These are phyloP conservation scores for Fissipunctia ypsillon DNA, from an alignment of 2,888 invertebrate species.

Conservation along the genomic window DNA sequence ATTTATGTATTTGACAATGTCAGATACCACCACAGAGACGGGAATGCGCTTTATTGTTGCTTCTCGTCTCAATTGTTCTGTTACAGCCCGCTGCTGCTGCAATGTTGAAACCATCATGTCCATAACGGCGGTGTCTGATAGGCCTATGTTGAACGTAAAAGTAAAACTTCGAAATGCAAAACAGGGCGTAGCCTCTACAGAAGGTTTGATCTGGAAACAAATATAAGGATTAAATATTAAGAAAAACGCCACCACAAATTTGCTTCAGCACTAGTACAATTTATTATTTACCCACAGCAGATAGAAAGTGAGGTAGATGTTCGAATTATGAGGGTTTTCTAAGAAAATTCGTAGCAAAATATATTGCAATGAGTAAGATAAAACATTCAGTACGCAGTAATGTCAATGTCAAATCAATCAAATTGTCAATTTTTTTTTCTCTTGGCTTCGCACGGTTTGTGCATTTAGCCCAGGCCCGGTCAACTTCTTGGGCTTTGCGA, in stretches of 20 bases:
- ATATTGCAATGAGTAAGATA: conserved; percentile 6
- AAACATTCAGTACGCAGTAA: conserved; percentile 15
- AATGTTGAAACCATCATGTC: conserved; percentile 98
- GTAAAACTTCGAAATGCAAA: conserved; percentile 78
- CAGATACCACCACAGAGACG: conserved; percentile 97
- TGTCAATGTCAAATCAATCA: conserved; percentile 1
- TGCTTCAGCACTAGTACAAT: conserved; percentile 3
- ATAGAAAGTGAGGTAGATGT: conserved; percentile 30
- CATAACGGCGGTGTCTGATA: conserved; percentile 97
- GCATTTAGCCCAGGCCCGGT: too few relatives aligned
- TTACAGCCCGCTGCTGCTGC: conserved; percentile 98
- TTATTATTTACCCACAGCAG: conserved; percentile 44
- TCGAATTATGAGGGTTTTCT: conserved; percentile 11
- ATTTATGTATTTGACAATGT: conserved; percentile 97
- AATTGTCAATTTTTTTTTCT: too few relatives aligned
- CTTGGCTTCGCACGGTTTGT: too few relatives aligned
- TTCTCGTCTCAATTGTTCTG: conserved; percentile 97
- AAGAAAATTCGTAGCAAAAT: conserved; percentile 28
- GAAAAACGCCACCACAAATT: neutral
- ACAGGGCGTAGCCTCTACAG: conserved; percentile 86
- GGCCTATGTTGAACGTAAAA: conserved; percentile 94
- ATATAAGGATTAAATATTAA: conserved; percentile 9
- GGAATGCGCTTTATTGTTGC: conserved; percentile 96
- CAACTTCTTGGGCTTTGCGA: too few relatives aligned
- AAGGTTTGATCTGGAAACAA: conserved; percentile 67